These are phyloP conservation scores for Antechinus flavipes DNA, from an alignment of 2,113 vertebrate genomes.

Conservation along the genomic window DNA sequence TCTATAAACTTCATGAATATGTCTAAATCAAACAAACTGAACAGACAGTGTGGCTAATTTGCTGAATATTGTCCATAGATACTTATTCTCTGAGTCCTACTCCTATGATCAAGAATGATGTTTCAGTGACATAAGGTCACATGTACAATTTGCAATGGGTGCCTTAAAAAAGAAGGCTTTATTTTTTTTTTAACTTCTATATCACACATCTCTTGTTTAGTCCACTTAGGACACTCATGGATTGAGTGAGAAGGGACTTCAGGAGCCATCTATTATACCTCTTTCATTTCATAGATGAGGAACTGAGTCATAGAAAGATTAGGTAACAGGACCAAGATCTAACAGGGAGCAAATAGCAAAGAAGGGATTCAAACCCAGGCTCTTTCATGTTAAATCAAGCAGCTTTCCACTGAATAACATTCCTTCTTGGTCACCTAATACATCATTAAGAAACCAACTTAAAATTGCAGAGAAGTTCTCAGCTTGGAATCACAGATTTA, in stretches of 20 bases:
- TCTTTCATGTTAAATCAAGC: not conserved
- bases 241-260: constrained; percentile 15
- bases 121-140: not conserved
- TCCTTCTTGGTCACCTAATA: constrained; percentile 17
- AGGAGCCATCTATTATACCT: not conserved
- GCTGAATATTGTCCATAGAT: not conserved
- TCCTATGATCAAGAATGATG: not conserved
- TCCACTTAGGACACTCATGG: constrained; percentile 5
- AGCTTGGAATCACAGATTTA: not conserved
- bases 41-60: not conserved
- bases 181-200: not conserved
- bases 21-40: constrained; percentile 22
- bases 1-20: constrained; percentile 5
- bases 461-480: not conserved
- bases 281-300: not conserved
- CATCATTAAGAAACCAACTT: constrained; percentile 40
- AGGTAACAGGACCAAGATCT: not conserved
- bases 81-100: not conserved
- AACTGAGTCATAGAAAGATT: not conserved
- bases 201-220: not conserved
- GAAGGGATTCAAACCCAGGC: not conserved
- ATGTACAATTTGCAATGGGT: not conserved
- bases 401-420: not conserved
- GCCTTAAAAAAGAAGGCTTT: not conserved
- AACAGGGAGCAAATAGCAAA: not conserved